phyloP scores from a whole-genome alignment of 2,113 vertebrate species.

The Mirounga angustirostris region DNA sequence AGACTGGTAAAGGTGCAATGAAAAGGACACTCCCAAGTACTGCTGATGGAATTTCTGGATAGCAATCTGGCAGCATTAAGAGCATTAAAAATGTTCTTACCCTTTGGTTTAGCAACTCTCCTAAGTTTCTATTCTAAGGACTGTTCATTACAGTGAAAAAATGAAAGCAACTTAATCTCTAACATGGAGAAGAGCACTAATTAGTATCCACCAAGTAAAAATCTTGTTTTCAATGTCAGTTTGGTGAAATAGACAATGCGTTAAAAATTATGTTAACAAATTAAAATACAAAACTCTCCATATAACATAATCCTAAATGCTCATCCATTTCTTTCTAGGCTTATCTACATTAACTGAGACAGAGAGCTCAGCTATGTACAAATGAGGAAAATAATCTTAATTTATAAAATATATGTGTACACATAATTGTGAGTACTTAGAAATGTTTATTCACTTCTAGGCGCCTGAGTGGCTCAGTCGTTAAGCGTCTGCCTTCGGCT shows the following conservation, averaged over 20 bases:
- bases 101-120: conserved; percentile 42
- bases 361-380: not conserved
- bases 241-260: conserved; percentile 40
- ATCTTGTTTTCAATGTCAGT: conserved; percentile 41
- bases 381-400: conserved; percentile 25
- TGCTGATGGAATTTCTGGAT: not conserved
- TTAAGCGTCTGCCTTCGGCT: too few relatives aligned
- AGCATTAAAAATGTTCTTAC: not conserved
- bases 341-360: not conserved
- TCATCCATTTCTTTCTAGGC: conserved; percentile 5
- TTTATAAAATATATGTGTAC: not conserved
- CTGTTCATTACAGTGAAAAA: not conserved
- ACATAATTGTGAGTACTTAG: not conserved
- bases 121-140: not conserved
- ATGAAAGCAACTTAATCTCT: conserved; percentile 55
- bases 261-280: conserved; percentile 45
- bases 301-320: not conserved
- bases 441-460: not conserved
- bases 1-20: not conserved
- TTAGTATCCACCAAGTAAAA: conserved; percentile 56
- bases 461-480: too few relatives aligned
- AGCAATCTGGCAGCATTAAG: not conserved
- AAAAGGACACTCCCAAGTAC: not conserved
- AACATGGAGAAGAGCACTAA: conserved; percentile 31
- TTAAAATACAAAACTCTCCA: not conserved